Evolutionary conservation across 1,140 invertebrate species (phyloP).

Genomic region (Orussus abietinus): DNA sequence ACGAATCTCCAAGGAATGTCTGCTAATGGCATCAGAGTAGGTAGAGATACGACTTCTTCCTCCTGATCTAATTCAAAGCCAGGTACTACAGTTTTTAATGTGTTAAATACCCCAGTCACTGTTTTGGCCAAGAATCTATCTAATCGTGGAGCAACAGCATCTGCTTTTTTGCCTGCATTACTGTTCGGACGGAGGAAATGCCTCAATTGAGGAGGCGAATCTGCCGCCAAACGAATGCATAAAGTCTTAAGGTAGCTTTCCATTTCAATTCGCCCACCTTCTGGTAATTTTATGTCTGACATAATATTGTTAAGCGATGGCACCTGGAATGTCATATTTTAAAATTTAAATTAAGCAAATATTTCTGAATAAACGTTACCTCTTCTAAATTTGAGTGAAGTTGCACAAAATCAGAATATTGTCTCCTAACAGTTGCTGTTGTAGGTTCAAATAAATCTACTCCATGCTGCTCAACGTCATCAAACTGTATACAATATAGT

Average conservation of each 20-base stretch:
- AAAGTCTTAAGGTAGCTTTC: conserved; percentile 41
- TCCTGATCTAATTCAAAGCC: conserved; percentile 47
- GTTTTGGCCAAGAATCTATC: conserved; percentile 46
- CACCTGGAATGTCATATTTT: conserved; percentile 23
- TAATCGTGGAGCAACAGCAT: conserved; percentile 39
- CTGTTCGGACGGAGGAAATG: conserved; percentile 44
- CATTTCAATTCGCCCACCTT: conserved; percentile 42
- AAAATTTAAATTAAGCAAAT: conserved; percentile 4
- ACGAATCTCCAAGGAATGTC: conserved; percentile 49
- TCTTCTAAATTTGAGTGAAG: conserved; percentile 41
- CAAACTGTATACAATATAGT: conserved; percentile 50
- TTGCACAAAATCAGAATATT: conserved; percentile 43
- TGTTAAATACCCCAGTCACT: conserved; percentile 46
- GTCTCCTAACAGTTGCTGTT: conserved; percentile 41
- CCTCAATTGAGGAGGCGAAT: conserved; percentile 37
- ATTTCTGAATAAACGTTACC: conserved; percentile 19
- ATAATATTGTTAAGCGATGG: conserved; percentile 33
- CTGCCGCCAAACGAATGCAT: conserved; percentile 36
- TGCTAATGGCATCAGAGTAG: conserved; percentile 43
- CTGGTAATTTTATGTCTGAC: conserved; percentile 38
- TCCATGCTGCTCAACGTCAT: conserved; percentile 44
- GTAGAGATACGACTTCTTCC: conserved; percentile 33
- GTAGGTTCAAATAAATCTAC: conserved; percentile 44
- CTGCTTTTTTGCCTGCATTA: conserved; percentile 41
- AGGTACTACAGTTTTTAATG: conserved; percentile 44